Evolutionary conservation across 2,888 invertebrate genomes (phyloP).

Genomic region (Cerastis rubricosa): DNA sequence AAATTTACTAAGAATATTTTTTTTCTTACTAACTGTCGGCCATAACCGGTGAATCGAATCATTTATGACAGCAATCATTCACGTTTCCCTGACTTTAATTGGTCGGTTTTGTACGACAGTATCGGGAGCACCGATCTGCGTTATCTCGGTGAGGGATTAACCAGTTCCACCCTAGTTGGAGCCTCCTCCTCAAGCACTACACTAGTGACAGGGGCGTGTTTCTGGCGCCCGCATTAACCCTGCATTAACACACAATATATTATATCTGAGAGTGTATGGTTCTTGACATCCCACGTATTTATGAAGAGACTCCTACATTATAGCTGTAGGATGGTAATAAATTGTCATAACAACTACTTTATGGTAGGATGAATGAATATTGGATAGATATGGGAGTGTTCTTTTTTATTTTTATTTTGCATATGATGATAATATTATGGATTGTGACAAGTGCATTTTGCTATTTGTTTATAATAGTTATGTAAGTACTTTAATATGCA

Average conservation of each 20-base stretch:
- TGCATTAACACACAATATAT: slow-evolving; percentile 68
- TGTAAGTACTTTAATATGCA: not conserved
- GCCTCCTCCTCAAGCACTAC: slow-evolving; percentile 55
- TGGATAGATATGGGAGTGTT: not conserved
- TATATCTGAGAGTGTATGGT: slow-evolving; percentile 57
- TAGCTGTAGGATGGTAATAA: slow-evolving; percentile 31
- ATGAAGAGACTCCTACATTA: slow-evolving; percentile 33
- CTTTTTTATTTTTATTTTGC: slow-evolving; percentile 7
- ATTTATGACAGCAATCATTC: slow-evolving; percentile 65
- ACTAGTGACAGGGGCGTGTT: slow-evolving; percentile 66
- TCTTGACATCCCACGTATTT: slow-evolving; percentile 51
- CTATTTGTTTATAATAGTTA: slow-evolving; percentile 36
- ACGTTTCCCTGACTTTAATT: slow-evolving; percentile 61
- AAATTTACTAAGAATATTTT: slow-evolving; percentile 13
- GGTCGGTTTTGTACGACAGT: slow-evolving; percentile 55
- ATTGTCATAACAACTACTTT: slow-evolving; percentile 20
- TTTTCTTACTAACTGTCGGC: slow-evolving; percentile 25
- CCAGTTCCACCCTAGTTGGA: slow-evolving; percentile 53
- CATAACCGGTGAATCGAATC: slow-evolving; percentile 47
- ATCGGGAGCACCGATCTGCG: slow-evolving; percentile 58
- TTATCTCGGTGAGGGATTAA: slow-evolving; percentile 64
- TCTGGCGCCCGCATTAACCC: slow-evolving; percentile 65
- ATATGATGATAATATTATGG: not conserved
- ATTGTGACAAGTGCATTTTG: slow-evolving; percentile 3
- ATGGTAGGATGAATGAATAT: slow-evolving; percentile 19